phyloP scores from a whole-genome alignment of 2,888 invertebrate genomes.

The Phyto melanocephala region DNA sequence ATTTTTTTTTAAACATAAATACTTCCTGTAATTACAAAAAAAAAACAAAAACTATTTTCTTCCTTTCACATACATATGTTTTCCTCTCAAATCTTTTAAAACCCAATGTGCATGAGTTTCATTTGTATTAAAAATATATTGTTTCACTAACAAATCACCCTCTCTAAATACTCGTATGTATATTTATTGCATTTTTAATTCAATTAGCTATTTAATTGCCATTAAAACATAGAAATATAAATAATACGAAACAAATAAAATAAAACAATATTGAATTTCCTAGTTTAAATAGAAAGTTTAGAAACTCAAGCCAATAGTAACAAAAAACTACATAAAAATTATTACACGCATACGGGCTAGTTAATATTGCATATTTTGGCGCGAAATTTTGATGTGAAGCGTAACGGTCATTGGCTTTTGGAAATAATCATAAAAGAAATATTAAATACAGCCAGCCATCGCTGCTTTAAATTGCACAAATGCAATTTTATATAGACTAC shows the following conservation, averaged over 20 bases:
- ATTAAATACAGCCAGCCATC: background rate
- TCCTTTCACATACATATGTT: no score
- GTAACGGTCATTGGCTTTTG: constrained; percentile 63
- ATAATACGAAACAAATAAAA: background rate
- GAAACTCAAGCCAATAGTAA: constrained; percentile 44
- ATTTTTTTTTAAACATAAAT: no score
- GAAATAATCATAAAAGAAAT: constrained; percentile 7
- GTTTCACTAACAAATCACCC: background rate
- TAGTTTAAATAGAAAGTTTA: constrained; percentile 58
- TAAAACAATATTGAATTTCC: constrained; percentile 42
- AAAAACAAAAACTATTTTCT: no score
- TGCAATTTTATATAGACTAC: constrained; percentile 14
- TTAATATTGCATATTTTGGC: constrained; percentile 51
- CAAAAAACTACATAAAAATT: constrained; percentile 21
- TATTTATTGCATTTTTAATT: background rate
- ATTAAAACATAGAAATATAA: background rate
- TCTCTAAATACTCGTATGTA: background rate
- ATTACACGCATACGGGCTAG: constrained; percentile 59
- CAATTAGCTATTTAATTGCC: constrained; percentile 42
- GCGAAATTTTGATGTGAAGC: constrained; percentile 60
- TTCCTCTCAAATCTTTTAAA: no score
- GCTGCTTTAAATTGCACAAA: background rate
- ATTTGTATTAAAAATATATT: background rate
- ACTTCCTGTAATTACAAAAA: no score
- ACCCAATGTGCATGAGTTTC: no score